A percentile compares a stretch with the other conserved stretches of the same genome.
Conservation (phyloP, 2,113 vertebrate species). For the Rhodinocichla rosea region DNA sequence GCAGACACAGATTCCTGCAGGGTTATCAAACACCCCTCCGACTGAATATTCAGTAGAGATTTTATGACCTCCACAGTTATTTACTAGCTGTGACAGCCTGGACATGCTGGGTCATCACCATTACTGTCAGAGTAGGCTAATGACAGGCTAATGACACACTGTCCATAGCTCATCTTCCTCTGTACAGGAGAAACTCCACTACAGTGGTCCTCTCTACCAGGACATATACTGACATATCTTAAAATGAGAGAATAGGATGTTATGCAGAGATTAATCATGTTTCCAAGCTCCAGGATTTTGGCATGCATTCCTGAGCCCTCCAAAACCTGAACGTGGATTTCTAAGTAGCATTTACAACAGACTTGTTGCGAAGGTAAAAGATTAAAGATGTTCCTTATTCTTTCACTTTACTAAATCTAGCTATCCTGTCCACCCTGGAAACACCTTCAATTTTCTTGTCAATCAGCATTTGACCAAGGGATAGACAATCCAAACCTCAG, state of each 20-base stretch:
- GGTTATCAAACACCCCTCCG: background rate
- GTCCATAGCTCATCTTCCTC: background rate
- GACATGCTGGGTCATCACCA: background rate
- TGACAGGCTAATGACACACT: accelerated
- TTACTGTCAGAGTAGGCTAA: background rate
- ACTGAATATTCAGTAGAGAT: background rate
- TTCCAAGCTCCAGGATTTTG: background rate
- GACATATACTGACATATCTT: background rate
- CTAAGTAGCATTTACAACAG: background rate
- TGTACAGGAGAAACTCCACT: background rate
- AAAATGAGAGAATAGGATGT: background rate
- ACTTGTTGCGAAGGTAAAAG: background rate
- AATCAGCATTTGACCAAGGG: background rate
- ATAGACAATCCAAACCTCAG: background rate
- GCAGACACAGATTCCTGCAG: background rate
- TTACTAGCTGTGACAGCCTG: background rate
- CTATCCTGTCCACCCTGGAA: background rate
- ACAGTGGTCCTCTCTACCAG: background rate
- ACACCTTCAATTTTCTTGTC: background rate
- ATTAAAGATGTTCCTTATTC: background rate
- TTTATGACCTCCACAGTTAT: background rate
- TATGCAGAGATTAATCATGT: background rate
- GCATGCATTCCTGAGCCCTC: background rate
- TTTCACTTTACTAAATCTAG: background rate
- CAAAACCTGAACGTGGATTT: background rate